Percentiles rank a stretch among this genome's conserved stretches.
Evolutionary conservation across 2,113 vertebrate species (phyloP).

Genomic region (Chaetura pelagica): DNA sequence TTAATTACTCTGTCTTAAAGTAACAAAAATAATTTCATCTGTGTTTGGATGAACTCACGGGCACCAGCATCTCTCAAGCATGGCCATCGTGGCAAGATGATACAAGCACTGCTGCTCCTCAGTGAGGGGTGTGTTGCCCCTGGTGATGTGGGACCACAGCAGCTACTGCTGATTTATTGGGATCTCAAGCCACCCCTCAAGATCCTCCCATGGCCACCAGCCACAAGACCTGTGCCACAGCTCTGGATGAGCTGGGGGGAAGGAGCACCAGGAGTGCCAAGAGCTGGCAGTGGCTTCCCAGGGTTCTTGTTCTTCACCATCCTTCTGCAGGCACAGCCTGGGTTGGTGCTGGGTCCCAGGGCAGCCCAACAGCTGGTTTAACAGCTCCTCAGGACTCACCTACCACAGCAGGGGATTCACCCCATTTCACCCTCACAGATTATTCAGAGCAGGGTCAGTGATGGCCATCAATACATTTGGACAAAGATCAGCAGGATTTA

Average conservation of each 20-base stretch:
- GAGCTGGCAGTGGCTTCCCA: not conserved
- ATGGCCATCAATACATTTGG: not conserved
- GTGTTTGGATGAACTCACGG: rapidly evolving
- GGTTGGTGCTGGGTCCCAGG: not conserved
- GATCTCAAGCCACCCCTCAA: not conserved
- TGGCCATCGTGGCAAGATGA: not conserved
- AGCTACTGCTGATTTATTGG: not conserved
- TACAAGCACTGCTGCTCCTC: rapidly evolving
- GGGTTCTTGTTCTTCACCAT: rapidly evolving
- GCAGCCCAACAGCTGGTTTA: not conserved
- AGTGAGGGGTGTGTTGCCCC: rapidly evolving
- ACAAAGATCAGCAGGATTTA: not conserved
- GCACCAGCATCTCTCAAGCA: not conserved
- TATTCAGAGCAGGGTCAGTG: not conserved
- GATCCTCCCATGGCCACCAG: rapidly evolving
- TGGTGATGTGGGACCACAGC: not conserved
- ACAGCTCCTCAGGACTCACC: not conserved
- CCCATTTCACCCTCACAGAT: not conserved
- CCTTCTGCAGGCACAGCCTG: not conserved
- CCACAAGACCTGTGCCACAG: not conserved
- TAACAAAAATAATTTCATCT: slow-evolving; percentile 30
- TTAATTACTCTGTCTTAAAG: slow-evolving; percentile 61
- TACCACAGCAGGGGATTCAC: not conserved
- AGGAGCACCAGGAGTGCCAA: not conserved
- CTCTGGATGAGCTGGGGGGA: not conserved